These are phyloP conservation scores for Stercorarius parasiticus DNA, from an alignment of 2,113 vertebrate species.

Conservation along the genomic window DNA sequence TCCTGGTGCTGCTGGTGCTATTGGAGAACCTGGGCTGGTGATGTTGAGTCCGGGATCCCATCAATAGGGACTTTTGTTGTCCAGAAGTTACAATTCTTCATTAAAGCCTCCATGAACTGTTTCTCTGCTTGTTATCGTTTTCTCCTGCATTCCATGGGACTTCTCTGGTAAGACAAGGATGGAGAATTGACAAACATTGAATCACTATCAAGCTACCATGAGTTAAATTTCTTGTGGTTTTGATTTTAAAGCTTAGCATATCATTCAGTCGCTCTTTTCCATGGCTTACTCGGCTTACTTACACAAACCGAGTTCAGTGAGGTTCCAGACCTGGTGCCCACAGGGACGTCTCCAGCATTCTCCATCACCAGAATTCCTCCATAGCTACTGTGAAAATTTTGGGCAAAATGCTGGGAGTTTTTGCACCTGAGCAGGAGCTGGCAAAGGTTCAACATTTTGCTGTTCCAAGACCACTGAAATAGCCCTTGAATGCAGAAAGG, in stretches of 20 bases:
- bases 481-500: neutral
- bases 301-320: neutral
- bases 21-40: neutral
- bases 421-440: neutral
- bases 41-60: neutral
- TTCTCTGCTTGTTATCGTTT: neutral
- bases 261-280: neutral
- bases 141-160: neutral
- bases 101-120: neutral
- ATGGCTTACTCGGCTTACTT: neutral
- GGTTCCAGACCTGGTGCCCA: neutral
- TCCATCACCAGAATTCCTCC: neutral
- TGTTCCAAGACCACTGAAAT: neutral
- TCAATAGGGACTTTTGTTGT: accelerated
- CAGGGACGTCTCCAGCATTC: neutral
- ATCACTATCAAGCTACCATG: neutral
- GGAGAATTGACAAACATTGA: neutral
- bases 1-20: neutral
- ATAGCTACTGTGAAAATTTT: neutral
- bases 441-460: neutral
- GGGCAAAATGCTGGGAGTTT: neutral
- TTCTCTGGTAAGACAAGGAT: neutral
- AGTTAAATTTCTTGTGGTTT: neutral
- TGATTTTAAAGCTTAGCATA: neutral
- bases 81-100: neutral